Conservation (phyloP, 2,797 vertebrate species). For the Halcyon smyrnensis region DNA sequence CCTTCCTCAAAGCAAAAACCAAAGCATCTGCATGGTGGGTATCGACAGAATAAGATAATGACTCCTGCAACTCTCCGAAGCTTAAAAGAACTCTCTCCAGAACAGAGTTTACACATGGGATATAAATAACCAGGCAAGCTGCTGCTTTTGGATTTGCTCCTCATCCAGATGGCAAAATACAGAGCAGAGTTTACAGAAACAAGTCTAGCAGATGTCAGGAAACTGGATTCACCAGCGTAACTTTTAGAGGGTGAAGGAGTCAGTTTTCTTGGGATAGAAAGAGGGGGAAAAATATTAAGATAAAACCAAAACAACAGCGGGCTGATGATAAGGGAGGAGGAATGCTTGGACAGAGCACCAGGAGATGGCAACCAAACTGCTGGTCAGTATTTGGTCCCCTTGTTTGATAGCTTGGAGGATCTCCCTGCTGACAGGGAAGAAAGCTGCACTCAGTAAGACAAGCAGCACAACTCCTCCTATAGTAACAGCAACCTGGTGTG, state of each 20-base stretch:
- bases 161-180: constrained; percentile 45
- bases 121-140: constrained; percentile 24
- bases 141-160: constrained; percentile 41
- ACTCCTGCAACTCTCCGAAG: background rate
- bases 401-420: background rate
- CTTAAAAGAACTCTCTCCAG: constrained; percentile 5
- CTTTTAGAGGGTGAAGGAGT: background rate
- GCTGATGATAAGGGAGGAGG: background rate
- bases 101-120: background rate
- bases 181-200: constrained; percentile 33
- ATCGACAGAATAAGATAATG: background rate
- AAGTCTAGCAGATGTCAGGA: constrained; percentile 23
- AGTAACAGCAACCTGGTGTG: background rate
- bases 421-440: background rate
- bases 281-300: background rate
- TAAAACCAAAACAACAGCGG: background rate
- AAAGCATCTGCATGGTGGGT: background rate
- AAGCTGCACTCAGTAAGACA: background rate
- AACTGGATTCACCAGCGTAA: background rate
- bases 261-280: background rate
- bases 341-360: background rate
- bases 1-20: background rate
- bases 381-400: background rate
- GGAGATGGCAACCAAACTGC: background rate
- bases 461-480: background rate